These are phyloP conservation scores for Penaeus vannamei DNA, from an alignment of 1,140 invertebrate species.

Conservation along the genomic window DNA sequence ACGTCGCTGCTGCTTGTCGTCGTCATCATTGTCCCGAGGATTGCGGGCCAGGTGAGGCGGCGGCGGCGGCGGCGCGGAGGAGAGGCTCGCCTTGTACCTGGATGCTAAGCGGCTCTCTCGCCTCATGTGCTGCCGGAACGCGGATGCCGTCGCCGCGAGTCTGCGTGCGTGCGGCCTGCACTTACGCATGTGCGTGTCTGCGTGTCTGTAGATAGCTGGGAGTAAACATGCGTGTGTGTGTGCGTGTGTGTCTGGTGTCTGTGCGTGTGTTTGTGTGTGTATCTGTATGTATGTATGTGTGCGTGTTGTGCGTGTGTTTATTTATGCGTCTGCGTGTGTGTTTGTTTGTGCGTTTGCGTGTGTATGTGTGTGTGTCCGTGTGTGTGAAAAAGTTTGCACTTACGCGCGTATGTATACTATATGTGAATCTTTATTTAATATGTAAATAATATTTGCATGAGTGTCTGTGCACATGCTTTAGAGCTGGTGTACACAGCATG, in stretches of 20 bases:
- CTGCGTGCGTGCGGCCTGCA: no score
- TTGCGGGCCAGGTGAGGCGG: not conserved
- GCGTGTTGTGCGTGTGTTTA: not conserved
- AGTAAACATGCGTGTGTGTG: no score
- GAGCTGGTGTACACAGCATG: not conserved
- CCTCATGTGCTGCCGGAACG: no score
- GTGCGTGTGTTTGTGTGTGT: not conserved
- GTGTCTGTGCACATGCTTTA: not conserved
- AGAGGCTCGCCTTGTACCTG: no score
- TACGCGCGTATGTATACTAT: not conserved
- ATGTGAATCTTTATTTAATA: not conserved
- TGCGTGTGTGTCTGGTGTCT: not conserved
- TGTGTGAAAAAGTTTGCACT: not conserved
- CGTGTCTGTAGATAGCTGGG: no score
- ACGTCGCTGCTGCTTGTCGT: not conserved
- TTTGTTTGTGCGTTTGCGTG: not conserved
- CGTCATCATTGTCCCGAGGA: conserved; percentile 4
- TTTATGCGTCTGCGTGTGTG: not conserved
- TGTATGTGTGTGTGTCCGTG: not conserved
- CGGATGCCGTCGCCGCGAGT: no score
- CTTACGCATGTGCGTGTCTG: no score
- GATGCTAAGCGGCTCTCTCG: no score
- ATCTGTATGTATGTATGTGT: not conserved
- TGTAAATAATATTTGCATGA: not conserved
- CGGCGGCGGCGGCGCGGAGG: no score